Evolutionary conservation across 1,140 invertebrate genomes (phyloP), one percentile per base, ranked within the genome.

Genomic region (Octopus sinensis): DNA sequence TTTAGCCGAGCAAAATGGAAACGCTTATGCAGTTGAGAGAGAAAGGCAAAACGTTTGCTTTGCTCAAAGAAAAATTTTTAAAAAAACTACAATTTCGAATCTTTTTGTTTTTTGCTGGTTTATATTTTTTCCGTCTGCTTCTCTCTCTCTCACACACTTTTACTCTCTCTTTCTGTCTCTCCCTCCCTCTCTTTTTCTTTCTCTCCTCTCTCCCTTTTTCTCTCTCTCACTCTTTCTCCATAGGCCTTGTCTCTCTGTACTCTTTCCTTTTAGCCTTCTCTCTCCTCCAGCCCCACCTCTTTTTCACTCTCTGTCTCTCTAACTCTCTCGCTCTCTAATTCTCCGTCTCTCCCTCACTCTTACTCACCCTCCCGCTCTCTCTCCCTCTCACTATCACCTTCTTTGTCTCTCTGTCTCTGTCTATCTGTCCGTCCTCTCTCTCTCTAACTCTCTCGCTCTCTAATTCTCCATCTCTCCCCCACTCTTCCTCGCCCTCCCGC

Each of bases 401-500:
- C 30, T 43, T 43, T 3, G 1, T 43, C 5, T 13, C 4, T 80
- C 23, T 13, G 13, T 73, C 53, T 75, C 2, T n/a, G 12, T 62
- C 54, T 80, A 7, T 76, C 52, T 82, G 4, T 54, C 68, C 53
- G 17, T 53, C 82, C 76, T 71, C 43, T 13, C 76, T 79, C 54
- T 52, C 10, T 54, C 62, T 79, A n/a, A 43, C 82, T 62, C 13
- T 82, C 54, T 53, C 78, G 71, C 68, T 5, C 23, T 5, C 17
- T 17, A 73, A 6, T 81, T 12, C 51, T 23, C 54, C 43, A 23
- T 12, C 17, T 17, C 52, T 51, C 23, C 51, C 54, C 1, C 71
- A 5, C 76, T n/a, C 56, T 56, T 23, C 4, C 56, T 51, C 52
- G 4, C 17, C 54, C 71, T 12, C 23, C 51, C 82, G 1, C 43